Conservation (phyloP, 1,140 invertebrate species). For the Hyles euphorbiae region DNA sequence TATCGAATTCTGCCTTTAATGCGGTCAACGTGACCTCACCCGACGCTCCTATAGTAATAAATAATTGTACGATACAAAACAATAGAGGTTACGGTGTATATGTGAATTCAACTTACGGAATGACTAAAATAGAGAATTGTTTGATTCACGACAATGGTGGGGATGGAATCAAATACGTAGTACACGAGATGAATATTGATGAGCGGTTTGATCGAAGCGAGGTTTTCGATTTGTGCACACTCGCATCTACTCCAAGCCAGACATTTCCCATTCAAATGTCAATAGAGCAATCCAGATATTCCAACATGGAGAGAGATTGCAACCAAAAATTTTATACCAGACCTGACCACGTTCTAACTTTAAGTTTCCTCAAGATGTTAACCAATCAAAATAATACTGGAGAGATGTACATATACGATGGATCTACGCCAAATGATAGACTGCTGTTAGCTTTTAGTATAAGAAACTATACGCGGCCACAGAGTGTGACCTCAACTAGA, state of each 20-base stretch:
- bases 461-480: slow-evolving; percentile 87
- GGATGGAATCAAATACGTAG: slow-evolving; percentile 90
- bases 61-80: slow-evolving; percentile 86
- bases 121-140: slow-evolving; percentile 83
- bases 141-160: slow-evolving; percentile 86
- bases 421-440: slow-evolving; percentile 80
- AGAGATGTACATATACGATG: slow-evolving; percentile 86
- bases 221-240: slow-evolving; percentile 88
- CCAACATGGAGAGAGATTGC: slow-evolving; percentile 80
- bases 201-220: slow-evolving; percentile 82
- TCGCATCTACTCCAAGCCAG: slow-evolving; percentile 87
- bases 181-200: slow-evolving; percentile 84
- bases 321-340: slow-evolving; percentile 86
- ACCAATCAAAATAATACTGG: slow-evolving; percentile 85
- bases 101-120: slow-evolving; percentile 90
- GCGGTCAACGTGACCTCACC: slow-evolving; percentile 93
- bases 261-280: slow-evolving; percentile 88
- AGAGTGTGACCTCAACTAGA: slow-evolving; percentile 87
- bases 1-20: slow-evolving; percentile 91
- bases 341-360: slow-evolving; percentile 86
- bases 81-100: slow-evolving; percentile 94
- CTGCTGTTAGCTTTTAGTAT: slow-evolving; percentile 81
- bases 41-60: slow-evolving; percentile 86
- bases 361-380: slow-evolving; percentile 87
- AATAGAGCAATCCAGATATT: slow-evolving; percentile 85